phyloP scores from a whole-genome alignment of 2,797 vertebrate genomes.

The Crenuchus spilurus region DNA sequence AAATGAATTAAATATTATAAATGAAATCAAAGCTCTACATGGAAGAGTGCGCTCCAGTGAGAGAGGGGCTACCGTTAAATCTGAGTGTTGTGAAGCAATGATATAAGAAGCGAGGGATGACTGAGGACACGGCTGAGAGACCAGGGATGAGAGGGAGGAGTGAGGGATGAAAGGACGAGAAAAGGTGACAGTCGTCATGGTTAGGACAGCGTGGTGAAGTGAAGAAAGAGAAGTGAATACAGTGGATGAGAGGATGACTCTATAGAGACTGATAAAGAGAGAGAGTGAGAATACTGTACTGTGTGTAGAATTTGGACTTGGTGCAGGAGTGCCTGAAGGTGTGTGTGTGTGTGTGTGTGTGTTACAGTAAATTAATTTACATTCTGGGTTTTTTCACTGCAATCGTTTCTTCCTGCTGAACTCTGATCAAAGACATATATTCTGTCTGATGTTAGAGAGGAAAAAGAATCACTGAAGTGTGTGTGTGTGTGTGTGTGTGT shows the following conservation, averaged over 20 bases:
- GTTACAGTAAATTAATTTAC: slow-evolving; percentile 96
- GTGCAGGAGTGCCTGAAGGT: slow-evolving; percentile 33
- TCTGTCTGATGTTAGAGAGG: slow-evolving; percentile 89
- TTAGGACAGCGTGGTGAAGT: slow-evolving; percentile 59
- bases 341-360: slow-evolving; percentile 42
- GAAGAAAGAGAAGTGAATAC: slow-evolving; percentile 48
- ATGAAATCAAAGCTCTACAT: too few species aligned
- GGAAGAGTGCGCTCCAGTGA: too few species aligned
- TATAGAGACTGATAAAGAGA: slow-evolving; percentile 11
- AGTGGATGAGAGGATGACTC: neutral
- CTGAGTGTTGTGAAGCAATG: neutral
- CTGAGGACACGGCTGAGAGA: neutral
- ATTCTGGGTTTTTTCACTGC: slow-evolving; percentile 97
- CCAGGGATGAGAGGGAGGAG: slow-evolving; percentile 15
- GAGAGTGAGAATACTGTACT: slow-evolving; percentile 15
- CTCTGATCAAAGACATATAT: slow-evolving; percentile 95
- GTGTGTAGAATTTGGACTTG: slow-evolving; percentile 21
- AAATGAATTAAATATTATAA: too few species aligned
- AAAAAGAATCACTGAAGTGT: slow-evolving; percentile 73
- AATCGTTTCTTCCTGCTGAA: slow-evolving; percentile 91
- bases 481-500: slow-evolving; percentile 79
- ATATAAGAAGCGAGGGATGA: neutral
- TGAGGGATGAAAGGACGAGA: slow-evolving; percentile 13
- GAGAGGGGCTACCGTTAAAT: neutral
- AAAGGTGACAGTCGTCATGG: slow-evolving; percentile 21